A percentile compares a stretch with the other conserved stretches of the same genome.
phyloP scores from a whole-genome alignment of 2,113 vertebrate genomes.

The Lampris megalopsis region DNA sequence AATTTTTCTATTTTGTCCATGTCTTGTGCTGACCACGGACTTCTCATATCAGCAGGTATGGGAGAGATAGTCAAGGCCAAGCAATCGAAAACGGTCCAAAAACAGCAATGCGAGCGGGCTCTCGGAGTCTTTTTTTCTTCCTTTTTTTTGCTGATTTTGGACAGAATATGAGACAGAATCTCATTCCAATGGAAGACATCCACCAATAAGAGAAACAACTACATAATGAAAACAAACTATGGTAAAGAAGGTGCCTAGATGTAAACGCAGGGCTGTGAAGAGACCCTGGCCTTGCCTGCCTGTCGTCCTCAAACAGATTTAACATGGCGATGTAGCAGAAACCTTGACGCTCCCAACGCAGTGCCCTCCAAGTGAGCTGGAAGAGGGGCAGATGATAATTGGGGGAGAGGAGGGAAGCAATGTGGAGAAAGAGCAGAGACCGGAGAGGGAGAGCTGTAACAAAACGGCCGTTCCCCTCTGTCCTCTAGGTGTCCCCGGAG shows the following conservation, averaged over 20 bases:
- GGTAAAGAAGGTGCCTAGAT: neutral
- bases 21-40: neutral
- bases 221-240: too few relatives aligned
- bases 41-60: neutral
- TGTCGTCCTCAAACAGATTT: too few relatives aligned
- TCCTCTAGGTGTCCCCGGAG: constrained; percentile 58
- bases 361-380: too few relatives aligned
- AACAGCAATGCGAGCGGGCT: neutral
- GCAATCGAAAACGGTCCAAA: neutral
- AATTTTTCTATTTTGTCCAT: constrained; percentile 5
- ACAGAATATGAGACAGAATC: too few relatives aligned
- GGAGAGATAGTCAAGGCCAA: neutral
- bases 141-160: too few relatives aligned
- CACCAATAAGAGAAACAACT: too few relatives aligned
- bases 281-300: too few relatives aligned
- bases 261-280: neutral
- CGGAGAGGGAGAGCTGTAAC: neutral
- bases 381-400: neutral
- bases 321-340: too few relatives aligned
- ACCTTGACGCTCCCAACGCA: too few relatives aligned
- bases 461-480: constrained; percentile 46
- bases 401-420: neutral
- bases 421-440: neutral
- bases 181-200: too few relatives aligned
- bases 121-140: too few relatives aligned